These are phyloP conservation scores for Phoxinus dragarum DNA, from an alignment of 2,797 vertebrate species.

Conservation along the genomic window DNA sequence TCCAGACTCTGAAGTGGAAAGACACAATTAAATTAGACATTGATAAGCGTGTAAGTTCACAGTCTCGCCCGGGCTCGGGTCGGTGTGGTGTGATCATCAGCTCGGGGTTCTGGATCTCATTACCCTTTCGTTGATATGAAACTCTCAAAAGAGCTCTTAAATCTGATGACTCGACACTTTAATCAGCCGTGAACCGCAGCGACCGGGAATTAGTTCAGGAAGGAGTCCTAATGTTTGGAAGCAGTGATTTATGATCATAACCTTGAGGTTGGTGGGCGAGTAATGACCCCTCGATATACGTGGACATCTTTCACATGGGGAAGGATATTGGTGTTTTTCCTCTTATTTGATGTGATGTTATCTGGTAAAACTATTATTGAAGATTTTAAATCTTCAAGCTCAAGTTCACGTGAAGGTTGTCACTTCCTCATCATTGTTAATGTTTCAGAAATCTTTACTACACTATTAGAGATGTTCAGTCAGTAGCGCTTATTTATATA, in stretches of 20 bases:
- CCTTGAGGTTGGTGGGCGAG: conserved; percentile 55
- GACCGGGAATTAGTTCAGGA: conserved; percentile 60
- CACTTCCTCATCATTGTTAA: not conserved
- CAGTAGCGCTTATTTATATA: too few relatives aligned
- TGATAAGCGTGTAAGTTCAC: conserved; percentile 31
- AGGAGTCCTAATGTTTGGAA: conserved; percentile 59
- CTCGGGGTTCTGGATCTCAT: conserved; percentile 44
- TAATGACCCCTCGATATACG: conserved; percentile 52
- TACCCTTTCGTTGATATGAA: conserved; percentile 47
- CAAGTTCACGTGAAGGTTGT: conserved; percentile 38
- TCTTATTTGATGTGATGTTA: not conserved
- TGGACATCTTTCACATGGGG: conserved; percentile 54
- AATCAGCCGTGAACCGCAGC: conserved; percentile 52
- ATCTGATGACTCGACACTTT: conserved; percentile 56
- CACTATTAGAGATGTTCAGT: not conserved
- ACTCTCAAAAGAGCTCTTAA: conserved; percentile 53
- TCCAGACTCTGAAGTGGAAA: conserved; percentile 10
- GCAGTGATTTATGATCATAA: conserved; percentile 62
- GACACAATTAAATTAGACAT: conserved; percentile 45
- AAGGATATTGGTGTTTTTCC: conserved; percentile 46
- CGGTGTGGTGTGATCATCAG: conserved; percentile 41
- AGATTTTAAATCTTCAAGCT: conserved; percentile 40
- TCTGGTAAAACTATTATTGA: conserved; percentile 20
- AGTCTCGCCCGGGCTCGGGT: conserved; percentile 19
- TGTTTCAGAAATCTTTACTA: not conserved